Evolutionary conservation across 2,113 vertebrate species (phyloP).

Genomic region (Condylura cristata): DNA sequence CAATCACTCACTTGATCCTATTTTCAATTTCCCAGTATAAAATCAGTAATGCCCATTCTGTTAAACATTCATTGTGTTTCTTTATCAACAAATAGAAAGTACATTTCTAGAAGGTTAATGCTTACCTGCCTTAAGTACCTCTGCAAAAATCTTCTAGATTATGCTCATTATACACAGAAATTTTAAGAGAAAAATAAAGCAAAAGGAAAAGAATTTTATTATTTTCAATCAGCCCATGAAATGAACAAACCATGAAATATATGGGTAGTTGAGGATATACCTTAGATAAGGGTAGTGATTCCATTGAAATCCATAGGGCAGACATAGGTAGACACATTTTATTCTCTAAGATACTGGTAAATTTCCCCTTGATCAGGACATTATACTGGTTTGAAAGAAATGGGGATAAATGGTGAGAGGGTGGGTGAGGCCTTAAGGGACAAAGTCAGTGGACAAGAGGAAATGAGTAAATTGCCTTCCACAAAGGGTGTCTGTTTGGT

Average conservation of each 20-base stretch:
- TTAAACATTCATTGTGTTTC: neutral
- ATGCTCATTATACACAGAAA: neutral
- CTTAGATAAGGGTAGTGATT: neutral
- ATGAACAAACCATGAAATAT: slow-evolving; percentile 1
- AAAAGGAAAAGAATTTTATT: neutral
- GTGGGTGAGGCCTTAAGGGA: neutral
- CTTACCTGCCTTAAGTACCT: neutral
- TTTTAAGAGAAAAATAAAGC: neutral
- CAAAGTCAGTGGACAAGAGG: neutral
- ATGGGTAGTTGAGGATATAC: neutral
- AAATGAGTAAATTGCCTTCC: neutral
- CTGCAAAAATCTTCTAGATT: neutral
- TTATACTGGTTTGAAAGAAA: slow-evolving; percentile 20
- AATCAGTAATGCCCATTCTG: neutral
- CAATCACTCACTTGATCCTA: neutral
- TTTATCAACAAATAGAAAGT: neutral
- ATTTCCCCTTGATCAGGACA: neutral
- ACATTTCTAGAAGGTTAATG: neutral
- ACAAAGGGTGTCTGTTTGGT: neutral
- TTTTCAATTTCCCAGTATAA: neutral
- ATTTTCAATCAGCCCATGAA: neutral
- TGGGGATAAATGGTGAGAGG: neutral
- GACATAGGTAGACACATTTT: neutral
- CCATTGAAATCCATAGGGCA: neutral
- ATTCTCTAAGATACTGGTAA: neutral